These are phyloP conservation scores for Sinella curviseta DNA, from an alignment of 1,140 invertebrate species.

Conservation along the genomic window DNA sequence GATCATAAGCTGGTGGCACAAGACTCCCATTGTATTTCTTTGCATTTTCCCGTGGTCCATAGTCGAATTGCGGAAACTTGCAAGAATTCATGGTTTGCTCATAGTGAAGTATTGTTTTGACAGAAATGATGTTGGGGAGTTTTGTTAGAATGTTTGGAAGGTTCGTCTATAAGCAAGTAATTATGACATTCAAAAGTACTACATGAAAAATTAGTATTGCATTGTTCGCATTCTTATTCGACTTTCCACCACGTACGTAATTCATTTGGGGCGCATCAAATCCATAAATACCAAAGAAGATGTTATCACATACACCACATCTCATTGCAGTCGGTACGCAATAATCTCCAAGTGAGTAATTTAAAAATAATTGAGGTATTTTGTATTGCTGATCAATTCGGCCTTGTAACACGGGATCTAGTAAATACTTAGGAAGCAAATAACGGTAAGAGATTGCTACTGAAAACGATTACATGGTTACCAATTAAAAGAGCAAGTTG, in stretches of 20 bases:
- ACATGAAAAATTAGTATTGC: not conserved
- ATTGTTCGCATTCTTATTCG: no score
- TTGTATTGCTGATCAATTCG: not conserved
- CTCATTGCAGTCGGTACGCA: not conserved
- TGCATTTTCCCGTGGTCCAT: not conserved
- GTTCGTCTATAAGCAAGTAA: not conserved
- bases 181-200: not conserved
- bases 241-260: not conserved
- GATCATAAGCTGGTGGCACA: not conserved
- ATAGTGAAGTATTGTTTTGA: not conserved
- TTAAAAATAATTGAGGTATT: not conserved
- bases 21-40: not conserved
- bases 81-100: not conserved
- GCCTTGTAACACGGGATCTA: not conserved
- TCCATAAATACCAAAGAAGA: not conserved
- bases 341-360: not conserved
- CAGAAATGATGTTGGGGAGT: not conserved
- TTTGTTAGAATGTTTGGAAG: not conserved
- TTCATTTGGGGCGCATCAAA: slow-evolving; percentile 4
- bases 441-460: not conserved
- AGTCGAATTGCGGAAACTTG: not conserved
- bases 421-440: not conserved
- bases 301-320: slow-evolving; percentile 2
- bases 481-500: not conserved
- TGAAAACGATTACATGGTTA: not conserved